Evolutionary conservation across 1,140 invertebrate species (phyloP), one percentile per base, ranked within the genome.

Genomic region (Lethrus apterus): DNA sequence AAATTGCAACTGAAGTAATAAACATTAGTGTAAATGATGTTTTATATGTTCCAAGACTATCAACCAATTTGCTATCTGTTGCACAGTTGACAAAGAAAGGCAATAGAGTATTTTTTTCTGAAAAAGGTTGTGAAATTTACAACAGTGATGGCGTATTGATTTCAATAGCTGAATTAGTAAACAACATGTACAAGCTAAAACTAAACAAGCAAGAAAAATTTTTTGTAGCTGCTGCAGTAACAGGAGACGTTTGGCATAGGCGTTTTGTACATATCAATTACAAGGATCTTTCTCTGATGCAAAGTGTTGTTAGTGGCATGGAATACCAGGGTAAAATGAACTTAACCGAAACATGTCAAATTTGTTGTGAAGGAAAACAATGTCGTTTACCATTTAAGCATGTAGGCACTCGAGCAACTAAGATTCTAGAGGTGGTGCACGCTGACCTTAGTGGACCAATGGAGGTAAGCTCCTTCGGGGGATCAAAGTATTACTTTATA

Each of bases 381-480:
- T 2, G 7, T 1, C 17, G 24, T 20, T 20, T 48, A 23, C 26
- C 21, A 2, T 48, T 32, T 15, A 9, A 18, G 13, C 3, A 34
- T 11, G 21, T 10, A 33, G 35, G 38, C 11, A 15, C 23, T 9
- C 23, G 35, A 26, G 46, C 46, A 3, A 43, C 1, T n/a, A 4
- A 13, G 2, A 9, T 31, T 1, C 17, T 54, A 43, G 31, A 44
- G 20, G 15, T 46, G 4, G 36, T 67, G 5, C 64, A 70, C 51
- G 47, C 62, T 1, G 65, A 70, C 51, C 29, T 68, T 3, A 65
- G 62, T 54, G 67, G 66, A n/a, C 64, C 62, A 11, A 64, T 66
- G 59, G 54, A 59, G 34, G 60, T 50, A 3, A 19, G 11, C 8
- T 66, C 60, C 2, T 33, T 56, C 10, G 62, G 65, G 24, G 63